Conservation (phyloP, 2,797 vertebrate species). For the Dryobates pubescens region DNA sequence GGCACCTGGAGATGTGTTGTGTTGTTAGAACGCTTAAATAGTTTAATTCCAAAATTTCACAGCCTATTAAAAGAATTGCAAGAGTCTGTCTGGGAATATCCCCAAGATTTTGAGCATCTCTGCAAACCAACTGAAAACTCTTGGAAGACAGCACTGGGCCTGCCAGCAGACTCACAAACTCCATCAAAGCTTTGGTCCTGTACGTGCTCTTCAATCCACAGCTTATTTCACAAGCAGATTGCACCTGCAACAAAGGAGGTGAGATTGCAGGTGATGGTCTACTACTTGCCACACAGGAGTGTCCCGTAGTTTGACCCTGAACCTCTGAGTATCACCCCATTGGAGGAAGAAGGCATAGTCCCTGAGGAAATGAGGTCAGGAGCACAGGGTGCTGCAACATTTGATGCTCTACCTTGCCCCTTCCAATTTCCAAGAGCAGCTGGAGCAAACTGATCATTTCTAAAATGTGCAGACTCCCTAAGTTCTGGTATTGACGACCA, state of each 20-base stretch:
- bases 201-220: background rate
- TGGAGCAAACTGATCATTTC: background rate
- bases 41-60: slow-evolving; percentile 43
- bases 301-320: background rate
- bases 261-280: background rate
- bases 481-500: background rate
- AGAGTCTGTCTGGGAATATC: background rate
- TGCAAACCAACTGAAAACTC: background rate
- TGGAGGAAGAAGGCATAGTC: background rate
- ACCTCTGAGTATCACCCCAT: background rate
- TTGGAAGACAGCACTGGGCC: background rate
- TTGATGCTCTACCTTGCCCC: background rate
- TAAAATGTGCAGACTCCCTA: background rate
- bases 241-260: background rate
- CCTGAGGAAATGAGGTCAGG: background rate
- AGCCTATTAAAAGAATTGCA: slow-evolving; percentile 1
- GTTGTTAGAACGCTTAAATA: slow-evolving; percentile 45
- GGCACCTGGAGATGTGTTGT: slow-evolving; percentile 61
- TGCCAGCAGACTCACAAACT: background rate
- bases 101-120: background rate
- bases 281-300: background rate
- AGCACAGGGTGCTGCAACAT: background rate
- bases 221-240: background rate
- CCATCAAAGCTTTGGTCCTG: background rate
- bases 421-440: background rate